A percentile compares a stretch with the other conserved stretches of the same genome.
These are phyloP conservation scores for Poeciliopsis retropinna DNA, from an alignment of 2,113 vertebrate species.

Conservation along the genomic window DNA sequence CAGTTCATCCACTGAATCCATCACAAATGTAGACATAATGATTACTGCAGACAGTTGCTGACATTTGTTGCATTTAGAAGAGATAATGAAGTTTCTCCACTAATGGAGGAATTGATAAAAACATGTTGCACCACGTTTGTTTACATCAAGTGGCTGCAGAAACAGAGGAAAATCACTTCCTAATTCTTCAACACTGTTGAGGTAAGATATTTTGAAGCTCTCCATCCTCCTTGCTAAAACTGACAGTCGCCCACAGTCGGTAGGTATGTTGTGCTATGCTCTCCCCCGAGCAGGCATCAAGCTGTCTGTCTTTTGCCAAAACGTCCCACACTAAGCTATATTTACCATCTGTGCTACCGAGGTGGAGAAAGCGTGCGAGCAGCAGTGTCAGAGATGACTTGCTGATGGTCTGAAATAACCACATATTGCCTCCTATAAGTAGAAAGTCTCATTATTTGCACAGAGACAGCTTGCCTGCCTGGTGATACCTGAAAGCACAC, in stretches of 20 bases:
- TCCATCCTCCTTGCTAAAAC: conserved; percentile 52
- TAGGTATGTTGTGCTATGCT: conserved; percentile 63
- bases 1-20: too few relatives aligned
- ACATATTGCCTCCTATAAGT: conserved; percentile 32
- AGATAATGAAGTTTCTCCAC: background rate
- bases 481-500: conserved; percentile 19
- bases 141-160: conserved; percentile 3
- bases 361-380: conserved; percentile 64
- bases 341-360: conserved; percentile 63
- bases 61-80: too few relatives aligned
- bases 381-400: conserved; percentile 58
- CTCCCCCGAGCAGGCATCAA: conserved; percentile 59
- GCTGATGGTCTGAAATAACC: conserved; percentile 53
- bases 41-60: too few relatives aligned
- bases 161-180: background rate
- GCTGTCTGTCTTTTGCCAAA: conserved; percentile 70
- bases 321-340: conserved; percentile 75
- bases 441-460: conserved; percentile 54
- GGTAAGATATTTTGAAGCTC: conserved; percentile 37
- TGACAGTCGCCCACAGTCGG: conserved; percentile 72
- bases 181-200: conserved; percentile 20
- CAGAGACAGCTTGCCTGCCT: conserved; percentile 8
- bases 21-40: too few relatives aligned
- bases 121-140: background rate
- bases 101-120: background rate